phyloP scores from a whole-genome alignment of 2,888 invertebrate species.

The Troilus luridus region DNA sequence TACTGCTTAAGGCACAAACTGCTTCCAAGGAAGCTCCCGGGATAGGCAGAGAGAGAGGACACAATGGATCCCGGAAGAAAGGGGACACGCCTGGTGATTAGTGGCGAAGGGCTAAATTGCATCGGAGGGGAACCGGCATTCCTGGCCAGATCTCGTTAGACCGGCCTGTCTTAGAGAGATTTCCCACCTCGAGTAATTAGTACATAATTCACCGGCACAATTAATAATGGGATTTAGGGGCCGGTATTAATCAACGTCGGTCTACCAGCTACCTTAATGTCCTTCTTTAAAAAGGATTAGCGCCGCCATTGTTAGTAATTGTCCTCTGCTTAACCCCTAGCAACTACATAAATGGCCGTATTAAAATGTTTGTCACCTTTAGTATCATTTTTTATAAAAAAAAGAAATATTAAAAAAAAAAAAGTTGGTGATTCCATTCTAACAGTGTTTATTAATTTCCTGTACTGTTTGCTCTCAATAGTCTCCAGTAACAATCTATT shows the following conservation, averaged over 20 bases:
- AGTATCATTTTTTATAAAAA: background rate
- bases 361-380: background rate
- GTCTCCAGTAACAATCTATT: too few species aligned
- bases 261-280: conserved; percentile 38
- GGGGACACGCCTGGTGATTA: conserved; percentile 46
- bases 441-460: background rate
- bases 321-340: conserved; percentile 46
- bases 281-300: conserved; percentile 56
- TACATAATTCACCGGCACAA: conserved; percentile 73
- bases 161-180: conserved; percentile 59
- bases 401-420: background rate
- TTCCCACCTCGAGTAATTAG: conserved; percentile 69
- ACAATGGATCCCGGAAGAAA: conserved; percentile 23
- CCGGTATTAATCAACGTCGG: conserved; percentile 65
- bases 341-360: conserved; percentile 51
- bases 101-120: conserved; percentile 38
- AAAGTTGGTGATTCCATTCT: background rate
- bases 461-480: too few species aligned
- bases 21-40: background rate
- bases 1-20: background rate
- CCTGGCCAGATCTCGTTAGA: conserved; percentile 51
- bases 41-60: background rate
- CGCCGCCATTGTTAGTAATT: conserved; percentile 42
- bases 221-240: conserved; percentile 69
- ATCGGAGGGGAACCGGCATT: background rate